Evolutionary conservation across 2,888 invertebrate species (phyloP), one percentile per base, ranked within the genome.

Genomic region (Cactoblastis cactorum): DNA sequence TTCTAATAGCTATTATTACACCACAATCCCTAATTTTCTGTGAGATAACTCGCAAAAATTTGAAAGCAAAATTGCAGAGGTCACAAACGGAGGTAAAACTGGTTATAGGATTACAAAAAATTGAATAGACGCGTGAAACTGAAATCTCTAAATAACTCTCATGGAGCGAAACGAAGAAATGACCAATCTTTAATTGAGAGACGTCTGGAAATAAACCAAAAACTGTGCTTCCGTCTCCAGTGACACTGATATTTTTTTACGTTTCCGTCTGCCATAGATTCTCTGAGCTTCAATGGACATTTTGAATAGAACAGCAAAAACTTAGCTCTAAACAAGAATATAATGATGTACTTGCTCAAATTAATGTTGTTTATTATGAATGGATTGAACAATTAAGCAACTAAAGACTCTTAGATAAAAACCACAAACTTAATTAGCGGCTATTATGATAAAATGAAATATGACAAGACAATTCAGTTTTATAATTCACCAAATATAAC

Each of bases 141-240:
- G 52, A 52, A 47, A 53, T 50, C 55, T 57, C 57, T 60, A 52
- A 47, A 53, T 50, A 56, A 58, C 57, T 60, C 56, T 52, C 61
- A 67, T 63, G 53, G 59, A 65, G 57, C 65, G 63, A 61, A 50
- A 65, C 68, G 63, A 63, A 64, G 58, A 55, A 53, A 65, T 67
- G 62, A 63, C 62, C 57, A 55, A 54, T 47, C 55, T 61, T 63
- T 69, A 65, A 67, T 68, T 69, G 60, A 60, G 59, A 64, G 56
- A 54, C 51, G 15, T 48, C 47, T 37, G 15, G 58, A 56, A 62
- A 66, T 62, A 63, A 71, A 70, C 61, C 49, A 66, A 62, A 62
- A 67, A 67, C 67, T 67, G 61, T 43, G 50, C 49, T 68, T 68
- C 61, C 66, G 66, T 61, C 58, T 62, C 53, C 32, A 53, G 54